Conservation (phyloP, 2,888 invertebrate genomes). For the Xanthia togata region DNA sequence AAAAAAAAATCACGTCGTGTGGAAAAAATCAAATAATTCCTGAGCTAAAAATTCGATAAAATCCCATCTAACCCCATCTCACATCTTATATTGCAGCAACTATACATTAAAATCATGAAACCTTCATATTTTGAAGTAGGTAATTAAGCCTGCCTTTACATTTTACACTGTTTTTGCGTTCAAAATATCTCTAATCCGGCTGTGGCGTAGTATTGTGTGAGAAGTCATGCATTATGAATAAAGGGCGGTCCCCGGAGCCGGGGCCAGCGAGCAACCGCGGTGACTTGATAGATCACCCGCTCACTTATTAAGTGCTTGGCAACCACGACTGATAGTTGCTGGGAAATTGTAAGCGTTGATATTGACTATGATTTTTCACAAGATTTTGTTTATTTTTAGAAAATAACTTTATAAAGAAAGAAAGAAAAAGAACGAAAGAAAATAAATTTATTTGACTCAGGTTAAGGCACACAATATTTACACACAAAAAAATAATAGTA, state of each 20-base stretch:
- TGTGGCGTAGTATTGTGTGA: slow-evolving; percentile 66
- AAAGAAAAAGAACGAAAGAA: no score
- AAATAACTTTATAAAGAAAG: background rate
- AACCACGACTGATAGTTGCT: slow-evolving; percentile 37
- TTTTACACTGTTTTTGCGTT: slow-evolving; percentile 34
- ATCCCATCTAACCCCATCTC: no score
- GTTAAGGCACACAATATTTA: no score
- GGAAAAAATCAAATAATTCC: no score
- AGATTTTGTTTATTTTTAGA: background rate
- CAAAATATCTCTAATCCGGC: slow-evolving; percentile 64
- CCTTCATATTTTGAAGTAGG: slow-evolving; percentile 28
- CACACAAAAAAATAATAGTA: no score
- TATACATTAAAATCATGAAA: slow-evolving; percentile 7
- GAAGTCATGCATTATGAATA: slow-evolving; percentile 81
- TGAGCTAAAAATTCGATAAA: no score
- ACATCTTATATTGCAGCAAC: no score
- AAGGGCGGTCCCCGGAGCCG: slow-evolving; percentile 68
- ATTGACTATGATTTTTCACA: background rate
- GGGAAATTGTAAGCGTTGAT: background rate
- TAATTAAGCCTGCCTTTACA: slow-evolving; percentile 17
- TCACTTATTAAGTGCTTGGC: slow-evolving; percentile 52
- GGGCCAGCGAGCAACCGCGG: slow-evolving; percentile 61
- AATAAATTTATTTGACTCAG: no score
- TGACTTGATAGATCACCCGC: slow-evolving; percentile 78
- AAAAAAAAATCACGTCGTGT: no score